These are phyloP conservation scores for Myoxocephalus aenaeus DNA, from an alignment of 2,797 vertebrate genomes.

Conservation along the genomic window DNA sequence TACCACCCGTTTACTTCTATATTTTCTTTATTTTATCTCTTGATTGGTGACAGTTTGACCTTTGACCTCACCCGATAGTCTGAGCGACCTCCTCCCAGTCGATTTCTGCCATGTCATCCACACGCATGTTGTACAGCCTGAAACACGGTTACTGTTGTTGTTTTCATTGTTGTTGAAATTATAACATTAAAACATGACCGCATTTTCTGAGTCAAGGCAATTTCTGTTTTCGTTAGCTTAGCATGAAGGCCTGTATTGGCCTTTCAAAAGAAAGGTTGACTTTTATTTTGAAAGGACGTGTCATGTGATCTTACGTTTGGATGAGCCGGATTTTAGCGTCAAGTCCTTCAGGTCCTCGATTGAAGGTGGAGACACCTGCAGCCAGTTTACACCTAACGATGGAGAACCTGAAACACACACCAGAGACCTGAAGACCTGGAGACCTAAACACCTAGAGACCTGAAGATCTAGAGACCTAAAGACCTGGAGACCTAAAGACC, in stretches of 20 bases:
- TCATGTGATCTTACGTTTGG: conserved; percentile 65
- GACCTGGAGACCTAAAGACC: background rate
- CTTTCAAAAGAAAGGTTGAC: background rate
- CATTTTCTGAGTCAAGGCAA: no score
- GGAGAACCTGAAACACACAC: conserved; percentile 66
- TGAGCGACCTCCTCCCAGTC: conserved; percentile 87
- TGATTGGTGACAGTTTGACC: conserved; percentile 12
- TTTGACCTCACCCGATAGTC: conserved; percentile 84
- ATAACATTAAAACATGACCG: no score
- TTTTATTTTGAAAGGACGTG: background rate
- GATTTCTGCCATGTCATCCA: conserved; percentile 84
- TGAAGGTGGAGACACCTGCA: background rate
- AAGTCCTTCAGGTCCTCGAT: conserved; percentile 14
- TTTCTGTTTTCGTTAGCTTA: no score
- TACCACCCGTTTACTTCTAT: no score
- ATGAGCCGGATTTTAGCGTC: conserved; percentile 75
- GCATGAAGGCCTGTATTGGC: background rate
- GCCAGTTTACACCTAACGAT: conserved; percentile 58
- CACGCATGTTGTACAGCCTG: conserved; percentile 84
- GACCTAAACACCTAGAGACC: background rate
- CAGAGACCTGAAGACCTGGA: background rate
- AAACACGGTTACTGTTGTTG: conserved; percentile 6
- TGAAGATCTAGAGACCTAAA: background rate
- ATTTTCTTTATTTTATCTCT: no score
- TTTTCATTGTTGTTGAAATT: no score